These are phyloP conservation scores for Psittacus erithacus DNA, from an alignment of 2,113 vertebrate species.

Conservation along the genomic window DNA sequence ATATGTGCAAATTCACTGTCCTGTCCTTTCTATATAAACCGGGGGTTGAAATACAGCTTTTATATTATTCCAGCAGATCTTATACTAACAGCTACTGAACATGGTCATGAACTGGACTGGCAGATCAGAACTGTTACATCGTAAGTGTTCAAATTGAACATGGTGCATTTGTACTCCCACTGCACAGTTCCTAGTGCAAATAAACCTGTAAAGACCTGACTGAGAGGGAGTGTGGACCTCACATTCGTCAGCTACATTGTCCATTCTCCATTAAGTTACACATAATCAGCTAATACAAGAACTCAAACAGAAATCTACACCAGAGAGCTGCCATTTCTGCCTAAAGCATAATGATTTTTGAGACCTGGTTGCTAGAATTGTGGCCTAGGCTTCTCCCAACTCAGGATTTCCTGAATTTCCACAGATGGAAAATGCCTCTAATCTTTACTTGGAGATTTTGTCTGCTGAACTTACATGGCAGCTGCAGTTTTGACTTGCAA, in stretches of 20 bases:
- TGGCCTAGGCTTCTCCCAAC: not conserved
- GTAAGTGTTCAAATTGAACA: not conserved
- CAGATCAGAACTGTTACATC: not conserved
- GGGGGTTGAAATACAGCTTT: not conserved
- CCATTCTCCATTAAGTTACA: not conserved
- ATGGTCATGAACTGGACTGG: fast-evolving
- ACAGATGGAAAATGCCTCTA: not conserved
- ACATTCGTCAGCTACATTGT: not conserved
- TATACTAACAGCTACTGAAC: not conserved
- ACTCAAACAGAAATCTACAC: not conserved
- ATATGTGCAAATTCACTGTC: not conserved
- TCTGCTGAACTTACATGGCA: not conserved
- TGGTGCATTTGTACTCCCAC: not conserved
- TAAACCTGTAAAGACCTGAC: not conserved
- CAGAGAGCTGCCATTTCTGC: not conserved
- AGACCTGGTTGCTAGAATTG: not conserved
- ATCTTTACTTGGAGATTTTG: not conserved
- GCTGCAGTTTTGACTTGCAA: not conserved
- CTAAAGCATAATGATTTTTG: not conserved
- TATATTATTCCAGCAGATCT: not conserved
- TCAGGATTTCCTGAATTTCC: not conserved
- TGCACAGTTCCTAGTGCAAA: not conserved
- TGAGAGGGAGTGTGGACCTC: not conserved
- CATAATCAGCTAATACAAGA: not conserved
- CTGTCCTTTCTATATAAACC: not conserved